These are phyloP conservation scores for Andrena cerasifolii DNA, from an alignment of 1,140 invertebrate species.

Conservation along the genomic window DNA sequence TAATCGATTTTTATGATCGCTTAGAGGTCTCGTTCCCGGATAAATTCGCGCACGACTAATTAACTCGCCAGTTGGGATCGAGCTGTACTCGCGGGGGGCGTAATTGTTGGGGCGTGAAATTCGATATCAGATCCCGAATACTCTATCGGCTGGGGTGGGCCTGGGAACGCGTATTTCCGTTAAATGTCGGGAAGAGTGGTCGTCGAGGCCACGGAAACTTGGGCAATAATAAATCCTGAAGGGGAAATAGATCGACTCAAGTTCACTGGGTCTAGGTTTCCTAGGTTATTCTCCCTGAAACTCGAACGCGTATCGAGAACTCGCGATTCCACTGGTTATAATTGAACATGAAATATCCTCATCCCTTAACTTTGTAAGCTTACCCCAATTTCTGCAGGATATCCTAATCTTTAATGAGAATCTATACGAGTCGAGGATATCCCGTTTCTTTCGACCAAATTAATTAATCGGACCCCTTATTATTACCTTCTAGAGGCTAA, in stretches of 20 bases:
- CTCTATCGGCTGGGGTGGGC: constrained; percentile 30
- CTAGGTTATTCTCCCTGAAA: constrained; percentile 35
- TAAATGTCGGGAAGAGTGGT: constrained; percentile 48
- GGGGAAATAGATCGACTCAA: constrained; percentile 50
- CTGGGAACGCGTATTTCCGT: constrained; percentile 42
- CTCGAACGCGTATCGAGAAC: neutral
- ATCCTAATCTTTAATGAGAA: no score
- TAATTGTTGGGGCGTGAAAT: constrained; percentile 34
- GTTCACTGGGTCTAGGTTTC: constrained; percentile 56
- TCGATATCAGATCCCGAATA: constrained; percentile 39
- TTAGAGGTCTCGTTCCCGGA: neutral
- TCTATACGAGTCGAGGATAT: no score
- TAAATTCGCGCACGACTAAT: neutral
- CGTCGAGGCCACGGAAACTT: constrained; percentile 32
- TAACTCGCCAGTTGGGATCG: neutral
- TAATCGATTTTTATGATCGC: neutral
- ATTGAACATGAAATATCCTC: neutral
- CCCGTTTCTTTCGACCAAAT: no score
- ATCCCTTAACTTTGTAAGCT: no score
- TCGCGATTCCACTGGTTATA: neutral
- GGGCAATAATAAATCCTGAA: constrained; percentile 51
- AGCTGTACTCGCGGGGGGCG: neutral
- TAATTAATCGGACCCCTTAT: no score
- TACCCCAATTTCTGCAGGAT: no score
- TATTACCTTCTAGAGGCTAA: no score